Percentiles rank a stretch among this genome's conserved stretches.
Conservation (phyloP, 2,113 vertebrate genomes). For the Murina feae region DNA sequence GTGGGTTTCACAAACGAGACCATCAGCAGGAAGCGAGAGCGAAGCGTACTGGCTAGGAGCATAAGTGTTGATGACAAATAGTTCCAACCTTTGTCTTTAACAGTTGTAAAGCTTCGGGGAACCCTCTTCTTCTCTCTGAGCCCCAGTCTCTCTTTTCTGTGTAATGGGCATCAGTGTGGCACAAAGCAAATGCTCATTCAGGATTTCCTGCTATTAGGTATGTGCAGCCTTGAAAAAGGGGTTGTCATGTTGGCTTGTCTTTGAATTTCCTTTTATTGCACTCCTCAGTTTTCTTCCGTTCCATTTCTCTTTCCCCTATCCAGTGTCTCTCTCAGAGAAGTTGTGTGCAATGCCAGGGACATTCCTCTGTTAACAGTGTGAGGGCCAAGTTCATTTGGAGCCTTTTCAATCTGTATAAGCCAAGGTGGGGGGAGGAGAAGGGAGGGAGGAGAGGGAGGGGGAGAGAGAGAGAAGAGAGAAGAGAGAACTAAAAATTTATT, state of each 20-base stretch:
- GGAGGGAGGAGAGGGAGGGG: not conserved
- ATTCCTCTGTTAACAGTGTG: not conserved
- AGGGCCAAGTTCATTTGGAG: not conserved
- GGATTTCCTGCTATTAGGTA: not conserved
- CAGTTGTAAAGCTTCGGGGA: not conserved
- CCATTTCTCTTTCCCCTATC: not conserved
- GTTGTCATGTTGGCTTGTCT: not conserved
- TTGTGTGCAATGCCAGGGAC: accelerated
- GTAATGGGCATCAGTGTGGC: not conserved
- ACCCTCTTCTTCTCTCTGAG: not conserved
- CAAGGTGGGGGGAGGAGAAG: too few species aligned
- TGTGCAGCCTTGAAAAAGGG: not conserved
- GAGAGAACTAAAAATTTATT: not conserved
- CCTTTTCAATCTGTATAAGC: not conserved
- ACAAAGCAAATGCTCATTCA: accelerated
- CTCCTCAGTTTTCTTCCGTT: not conserved
- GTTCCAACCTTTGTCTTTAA: not conserved
- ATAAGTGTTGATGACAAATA: not conserved
- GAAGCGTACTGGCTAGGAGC: not conserved
- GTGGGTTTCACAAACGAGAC: not conserved
- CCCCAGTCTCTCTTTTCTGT: not conserved
- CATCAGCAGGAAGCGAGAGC: not conserved
- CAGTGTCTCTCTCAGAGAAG: not conserved
- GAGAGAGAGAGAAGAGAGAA: not conserved
- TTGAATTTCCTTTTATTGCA: not conserved